phyloP scores from a whole-genome alignment of 2,888 invertebrate genomes.

The Rhogogaster chlorosoma region DNA sequence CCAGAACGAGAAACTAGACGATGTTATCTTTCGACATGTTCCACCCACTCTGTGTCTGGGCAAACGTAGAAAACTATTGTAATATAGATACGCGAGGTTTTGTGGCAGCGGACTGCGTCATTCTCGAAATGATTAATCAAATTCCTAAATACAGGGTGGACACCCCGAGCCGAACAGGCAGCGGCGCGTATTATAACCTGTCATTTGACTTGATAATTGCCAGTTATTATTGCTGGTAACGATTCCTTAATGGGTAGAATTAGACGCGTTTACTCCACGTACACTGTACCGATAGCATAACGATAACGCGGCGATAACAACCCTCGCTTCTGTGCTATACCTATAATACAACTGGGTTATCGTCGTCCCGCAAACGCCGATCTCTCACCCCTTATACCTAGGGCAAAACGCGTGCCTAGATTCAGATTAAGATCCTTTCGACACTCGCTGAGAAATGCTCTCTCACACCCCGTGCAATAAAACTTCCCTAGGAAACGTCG shows the following conservation, averaged over 20 bases:
- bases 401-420: constrained; percentile 20
- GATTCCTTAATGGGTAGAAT: constrained; percentile 46
- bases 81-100: not conserved
- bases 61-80: not conserved
- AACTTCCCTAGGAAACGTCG: not conserved
- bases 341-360: constrained; percentile 34
- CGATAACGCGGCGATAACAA: constrained; percentile 37
- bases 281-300: constrained; percentile 13
- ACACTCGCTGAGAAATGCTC: constrained; percentile 29
- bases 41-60: no score
- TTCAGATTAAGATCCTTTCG: constrained; percentile 43
- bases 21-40: constrained; percentile 53
- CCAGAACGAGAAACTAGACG: constrained; percentile 63
- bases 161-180: constrained; percentile 35
- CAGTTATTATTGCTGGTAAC: constrained; percentile 43
- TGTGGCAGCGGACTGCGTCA: constrained; percentile 56
- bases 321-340: constrained; percentile 18
- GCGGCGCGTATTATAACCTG: constrained; percentile 23
- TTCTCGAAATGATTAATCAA: constrained; percentile 72
- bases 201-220: constrained; percentile 37
- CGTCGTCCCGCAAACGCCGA: not conserved
- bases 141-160: constrained; percentile 67
- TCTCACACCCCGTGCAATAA: not conserved
- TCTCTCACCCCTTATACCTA: constrained; percentile 20
- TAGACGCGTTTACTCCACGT: constrained; percentile 36